phyloP scores from a whole-genome alignment of 2,113 vertebrate species.

The Isurus oxyrinchus region DNA sequence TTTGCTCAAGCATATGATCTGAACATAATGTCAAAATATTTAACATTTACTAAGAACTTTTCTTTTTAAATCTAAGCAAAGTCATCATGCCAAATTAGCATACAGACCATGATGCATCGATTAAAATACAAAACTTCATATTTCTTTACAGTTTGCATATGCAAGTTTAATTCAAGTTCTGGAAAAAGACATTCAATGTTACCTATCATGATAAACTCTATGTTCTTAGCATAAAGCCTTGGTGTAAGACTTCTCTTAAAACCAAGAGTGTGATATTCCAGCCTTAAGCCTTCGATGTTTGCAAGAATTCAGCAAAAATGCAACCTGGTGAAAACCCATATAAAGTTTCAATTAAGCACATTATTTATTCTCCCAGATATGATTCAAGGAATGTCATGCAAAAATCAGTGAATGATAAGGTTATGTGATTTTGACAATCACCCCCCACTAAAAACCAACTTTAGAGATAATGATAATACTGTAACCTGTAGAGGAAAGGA shows the following conservation, averaged over 20 bases:
- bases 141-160: neutral
- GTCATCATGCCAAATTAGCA: neutral
- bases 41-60: neutral
- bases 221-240: neutral
- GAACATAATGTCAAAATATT: neutral
- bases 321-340: neutral
- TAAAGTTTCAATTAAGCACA: neutral
- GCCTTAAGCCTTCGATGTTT: neutral
- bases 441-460: neutral
- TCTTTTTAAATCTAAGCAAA: neutral
- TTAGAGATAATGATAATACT: neutral
- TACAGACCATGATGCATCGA: neutral
- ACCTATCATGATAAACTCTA: neutral
- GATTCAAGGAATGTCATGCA: neutral
- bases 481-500: constrained; percentile 28
- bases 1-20: neutral
- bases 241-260: neutral
- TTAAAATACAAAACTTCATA: neutral
- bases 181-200: neutral
- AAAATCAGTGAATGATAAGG: neutral
- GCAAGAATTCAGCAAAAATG: neutral
- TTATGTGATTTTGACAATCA: neutral
- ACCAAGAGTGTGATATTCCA: neutral
- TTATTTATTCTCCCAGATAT: neutral
- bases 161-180: neutral